Conservation (phyloP, 2,888 invertebrate species). For the Hydrotaea cyrtoneurina region DNA sequence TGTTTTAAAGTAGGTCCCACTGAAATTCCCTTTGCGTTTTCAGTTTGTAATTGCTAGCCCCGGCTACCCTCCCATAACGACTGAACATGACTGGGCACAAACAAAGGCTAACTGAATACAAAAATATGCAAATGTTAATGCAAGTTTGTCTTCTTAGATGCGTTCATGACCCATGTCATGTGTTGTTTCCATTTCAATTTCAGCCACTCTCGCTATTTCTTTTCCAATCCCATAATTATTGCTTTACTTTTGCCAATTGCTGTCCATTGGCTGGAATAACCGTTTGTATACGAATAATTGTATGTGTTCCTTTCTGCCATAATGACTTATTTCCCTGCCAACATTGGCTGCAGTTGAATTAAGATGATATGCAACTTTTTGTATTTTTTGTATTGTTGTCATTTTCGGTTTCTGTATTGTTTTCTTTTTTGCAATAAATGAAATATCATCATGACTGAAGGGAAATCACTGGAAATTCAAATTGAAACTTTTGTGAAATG, state of each 20-base stretch:
- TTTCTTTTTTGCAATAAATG: constrained; percentile 13
- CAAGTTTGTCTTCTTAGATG: background rate
- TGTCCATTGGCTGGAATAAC: background rate
- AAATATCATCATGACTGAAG: constrained; percentile 31
- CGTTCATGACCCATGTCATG: constrained; percentile 35
- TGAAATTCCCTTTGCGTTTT: constrained; percentile 40
- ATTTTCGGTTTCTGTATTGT: background rate
- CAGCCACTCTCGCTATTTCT: too few species aligned
- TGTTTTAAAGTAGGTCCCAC: constrained; percentile 48
- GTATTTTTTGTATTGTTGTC: background rate
- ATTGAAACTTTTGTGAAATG: background rate
- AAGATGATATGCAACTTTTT: constrained; percentile 49
- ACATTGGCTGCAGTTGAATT: background rate
- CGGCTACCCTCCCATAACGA: background rate
- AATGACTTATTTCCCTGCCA: constrained; percentile 41
- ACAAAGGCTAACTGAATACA: background rate
- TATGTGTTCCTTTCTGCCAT: background rate
- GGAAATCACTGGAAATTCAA: constrained; percentile 4
- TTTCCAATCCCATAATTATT: constrained; percentile 54
- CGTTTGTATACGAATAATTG: background rate
- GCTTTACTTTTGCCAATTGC: constrained; percentile 50
- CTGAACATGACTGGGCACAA: constrained; percentile 45
- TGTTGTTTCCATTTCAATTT: constrained; percentile 8
- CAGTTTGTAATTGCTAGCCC: background rate
- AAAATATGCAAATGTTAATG: background rate